Evolutionary conservation across 2,888 invertebrate species (phyloP).

Genomic region (Polyommatus iphigenia): DNA sequence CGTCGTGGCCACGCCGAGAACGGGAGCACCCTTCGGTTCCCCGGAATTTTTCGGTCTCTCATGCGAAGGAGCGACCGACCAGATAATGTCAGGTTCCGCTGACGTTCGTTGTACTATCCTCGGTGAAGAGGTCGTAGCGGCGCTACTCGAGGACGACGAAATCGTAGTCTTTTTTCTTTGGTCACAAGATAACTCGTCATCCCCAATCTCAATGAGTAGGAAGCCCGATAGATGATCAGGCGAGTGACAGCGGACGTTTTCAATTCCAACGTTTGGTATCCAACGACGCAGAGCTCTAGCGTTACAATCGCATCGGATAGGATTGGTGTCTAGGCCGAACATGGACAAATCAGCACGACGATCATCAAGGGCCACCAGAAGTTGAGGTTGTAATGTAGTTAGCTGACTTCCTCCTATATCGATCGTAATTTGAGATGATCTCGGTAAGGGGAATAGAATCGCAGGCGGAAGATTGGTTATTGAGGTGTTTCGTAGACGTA

Average conservation of each 20-base stretch:
- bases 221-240: constrained; percentile 86
- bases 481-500: constrained; percentile 91
- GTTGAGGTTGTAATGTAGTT: constrained; percentile 86
- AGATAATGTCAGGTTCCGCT: constrained; percentile 92
- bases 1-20: constrained; percentile 80
- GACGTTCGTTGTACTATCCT: constrained; percentile 81
- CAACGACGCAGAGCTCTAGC: constrained; percentile 89
- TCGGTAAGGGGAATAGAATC: constrained; percentile 91
- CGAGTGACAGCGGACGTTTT: constrained; percentile 82
- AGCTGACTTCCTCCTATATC: constrained; percentile 90
- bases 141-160: constrained; percentile 61
- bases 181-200: constrained; percentile 91
- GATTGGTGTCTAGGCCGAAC: constrained; percentile 87
- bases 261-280: constrained; percentile 84
- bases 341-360: constrained; percentile 87
- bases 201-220: constrained; percentile 86
- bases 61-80: constrained; percentile 90
- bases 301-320: constrained; percentile 92
- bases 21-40: constrained; percentile 81
- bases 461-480: constrained; percentile 88
- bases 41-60: constrained; percentile 79
- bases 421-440: constrained; percentile 89
- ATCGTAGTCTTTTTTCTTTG: constrained; percentile 78
- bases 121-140: constrained; percentile 70
- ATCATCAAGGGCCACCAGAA: constrained; percentile 90